Base-by-base conservation (phyloP, 2,113 vertebrate genomes). In the Miniopterus natalensis region DNA sequence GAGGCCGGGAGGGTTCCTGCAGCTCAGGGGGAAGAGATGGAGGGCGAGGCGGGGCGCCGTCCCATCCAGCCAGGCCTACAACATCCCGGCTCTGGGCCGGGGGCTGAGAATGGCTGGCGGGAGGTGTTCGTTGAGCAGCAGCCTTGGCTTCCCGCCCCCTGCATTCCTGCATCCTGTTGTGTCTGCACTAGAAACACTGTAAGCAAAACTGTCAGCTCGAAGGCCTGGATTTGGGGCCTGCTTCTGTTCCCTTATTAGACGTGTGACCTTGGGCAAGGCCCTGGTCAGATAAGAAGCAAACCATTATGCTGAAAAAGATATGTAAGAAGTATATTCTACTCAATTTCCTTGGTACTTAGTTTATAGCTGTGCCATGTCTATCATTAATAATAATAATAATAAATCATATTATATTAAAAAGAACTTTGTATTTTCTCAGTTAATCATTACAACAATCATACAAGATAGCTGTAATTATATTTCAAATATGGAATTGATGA, bases 1-100 rank as follows among this genome's bases (percentile, higher is more conserved):
- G 97, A 97, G 98, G 57, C 0, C 14, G 47, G 75, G 97, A 21
- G 0, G 6, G 53, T 6, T 91, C 88, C 98, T 98, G 96, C 21
- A 94, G 86, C 74, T 59, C 91, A 86, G 61, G 91, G 87, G 12
- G 84, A 0, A 4, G 78, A 86, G 47, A 36, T 5, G 88, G 57
- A 92, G 70, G 25, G 11, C 23, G 53, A 78, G 61, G 51, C 63
- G 6, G 29, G 13, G 15, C 12, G 17, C 6, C 9, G 8, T 36
- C 17, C 14, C 8, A 2, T 55, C 3, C 6, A 4, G 1, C 66
- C 4, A 27, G 55, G 25, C 45, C 21, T 0, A 11, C 11, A 29
- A 27, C 25, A 14, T 17, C 51, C 45, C 0, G 0, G 18, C 51
- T 95, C 81, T 66, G 27, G 49, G 25, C 20, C 40, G 6, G 70